Evolutionary conservation across 2,113 vertebrate species (phyloP), one percentile per base, ranked within the genome.

Genomic region (Mesitornis unicolor): DNA sequence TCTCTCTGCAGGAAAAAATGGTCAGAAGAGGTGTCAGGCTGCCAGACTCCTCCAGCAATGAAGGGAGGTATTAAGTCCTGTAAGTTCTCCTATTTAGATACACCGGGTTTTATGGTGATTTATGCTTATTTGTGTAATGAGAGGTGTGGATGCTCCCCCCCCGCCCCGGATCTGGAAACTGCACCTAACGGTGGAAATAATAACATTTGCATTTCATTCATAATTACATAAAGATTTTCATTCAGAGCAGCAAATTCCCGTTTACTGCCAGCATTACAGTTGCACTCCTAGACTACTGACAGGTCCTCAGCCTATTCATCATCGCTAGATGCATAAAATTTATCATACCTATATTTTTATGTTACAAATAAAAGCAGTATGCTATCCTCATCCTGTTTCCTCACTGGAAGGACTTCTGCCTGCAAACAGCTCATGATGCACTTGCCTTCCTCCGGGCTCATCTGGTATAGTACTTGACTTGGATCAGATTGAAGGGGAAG

Each of bases 41-140:
- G 51, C 43, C 43, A 5, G 51, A 3, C 38, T 26, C 33, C 65
- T 45, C 35, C 53, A 4, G 47, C 48, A 36, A n/a, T n/a, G n/a
- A 4, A 4, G 35, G 14, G 33, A 26, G 43, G n/a, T 1, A 11
- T 0, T 5, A 9, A 29, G 18, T 3, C 16, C 71, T 25, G 0
- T 0, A 1, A 13, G 2, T 20, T 43, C 35, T 56, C 38, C 42
- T 13, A n/a, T n/a, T n/a, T n/a, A 17, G 65, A 38, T 74, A 42
- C 42, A 1, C 13, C 0, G 0, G 15, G 33, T 38, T 22, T 35
- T 9, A 8, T 3, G 10, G 47, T 13, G 31, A 60, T 89, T 70
- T 74, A 19, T n/a, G 47, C 3, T 64, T n/a, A 6, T 7, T 3
- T 4, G 5, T 35, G 33, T 33, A 53, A 31, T 4, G 8, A 40